These are phyloP conservation scores for Elephantulus edwardii DNA, from an alignment of 2,113 vertebrate species.

Conservation along the genomic window DNA sequence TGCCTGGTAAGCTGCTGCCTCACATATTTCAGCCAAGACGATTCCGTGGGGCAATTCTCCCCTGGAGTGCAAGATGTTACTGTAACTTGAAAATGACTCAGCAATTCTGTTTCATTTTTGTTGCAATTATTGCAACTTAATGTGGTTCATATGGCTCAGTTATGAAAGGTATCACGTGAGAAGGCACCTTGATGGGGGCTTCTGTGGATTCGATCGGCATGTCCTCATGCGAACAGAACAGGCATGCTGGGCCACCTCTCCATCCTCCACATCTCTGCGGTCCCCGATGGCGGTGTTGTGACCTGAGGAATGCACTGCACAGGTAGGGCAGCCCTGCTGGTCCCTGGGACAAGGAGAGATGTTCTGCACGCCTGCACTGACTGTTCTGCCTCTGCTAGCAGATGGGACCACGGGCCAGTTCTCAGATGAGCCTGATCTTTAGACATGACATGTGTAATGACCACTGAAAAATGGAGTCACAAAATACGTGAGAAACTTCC, in stretches of 20 bases:
- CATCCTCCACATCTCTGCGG: no score
- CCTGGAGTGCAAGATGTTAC: neutral
- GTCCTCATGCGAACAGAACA: neutral
- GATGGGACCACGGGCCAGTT: neutral
- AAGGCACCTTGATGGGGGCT: no score
- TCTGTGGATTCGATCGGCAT: neutral
- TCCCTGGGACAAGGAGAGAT: rapidly evolving
- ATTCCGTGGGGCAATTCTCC: neutral
- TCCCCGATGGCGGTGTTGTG: rapidly evolving
- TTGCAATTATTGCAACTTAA: neutral
- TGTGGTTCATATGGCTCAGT: rapidly evolving
- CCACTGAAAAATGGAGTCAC: neutral
- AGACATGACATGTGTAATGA: neutral
- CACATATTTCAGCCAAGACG: no score
- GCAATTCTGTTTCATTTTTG: neutral
- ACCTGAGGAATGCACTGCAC: neutral
- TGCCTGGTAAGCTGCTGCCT: neutral
- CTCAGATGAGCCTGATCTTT: neutral
- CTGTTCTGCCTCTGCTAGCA: rapidly evolving
- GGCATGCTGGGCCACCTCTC: rapidly evolving
- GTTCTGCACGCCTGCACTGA: neutral
- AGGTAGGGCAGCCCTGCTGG: rapidly evolving
- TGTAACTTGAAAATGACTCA: neutral
- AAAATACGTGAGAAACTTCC: neutral
- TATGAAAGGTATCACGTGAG: neutral